Evolutionary conservation across 2,113 vertebrate genomes (phyloP).

Genomic region (Chlorodrepanis virens): DNA sequence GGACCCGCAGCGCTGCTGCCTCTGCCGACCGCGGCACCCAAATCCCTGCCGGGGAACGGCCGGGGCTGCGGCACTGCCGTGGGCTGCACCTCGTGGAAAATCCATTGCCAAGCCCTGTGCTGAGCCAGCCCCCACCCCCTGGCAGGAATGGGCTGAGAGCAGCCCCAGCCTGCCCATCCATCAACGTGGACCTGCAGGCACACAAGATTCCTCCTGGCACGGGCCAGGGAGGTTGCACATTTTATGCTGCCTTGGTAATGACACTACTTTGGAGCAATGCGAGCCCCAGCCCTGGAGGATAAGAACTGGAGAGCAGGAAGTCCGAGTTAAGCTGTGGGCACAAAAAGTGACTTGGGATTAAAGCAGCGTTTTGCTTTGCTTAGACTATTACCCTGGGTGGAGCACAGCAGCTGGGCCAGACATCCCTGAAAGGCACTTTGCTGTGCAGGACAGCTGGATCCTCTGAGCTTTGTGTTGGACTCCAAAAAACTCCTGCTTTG

Average conservation of each 20-base stretch:
- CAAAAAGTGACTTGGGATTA: constrained; percentile 6
- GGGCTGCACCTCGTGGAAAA: constrained; percentile 12
- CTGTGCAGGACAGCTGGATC: background rate
- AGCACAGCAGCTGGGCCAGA: constrained; percentile 15
- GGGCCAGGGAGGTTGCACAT: rapidly evolving
- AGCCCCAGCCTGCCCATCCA: background rate
- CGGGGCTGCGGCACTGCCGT: background rate
- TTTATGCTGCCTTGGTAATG: background rate
- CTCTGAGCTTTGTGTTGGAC: background rate
- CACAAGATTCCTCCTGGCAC: background rate
- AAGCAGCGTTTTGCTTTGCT: background rate
- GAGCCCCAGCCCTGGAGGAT: background rate
- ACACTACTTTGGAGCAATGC: background rate
- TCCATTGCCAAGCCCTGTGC: background rate
- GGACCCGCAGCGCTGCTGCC: background rate
- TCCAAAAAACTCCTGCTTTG: background rate
- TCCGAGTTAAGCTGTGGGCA: background rate
- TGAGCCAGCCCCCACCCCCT: background rate
- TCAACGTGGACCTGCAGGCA: constrained; percentile 7
- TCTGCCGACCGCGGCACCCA: background rate
- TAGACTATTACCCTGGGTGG: constrained; percentile 35
- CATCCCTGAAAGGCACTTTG: constrained; percentile 21
- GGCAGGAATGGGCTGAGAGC: background rate
- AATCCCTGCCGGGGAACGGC: background rate
- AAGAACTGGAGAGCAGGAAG: background rate